Evolutionary conservation across 2,797 vertebrate species (phyloP).

Genomic region (Coilia nasus): DNA sequence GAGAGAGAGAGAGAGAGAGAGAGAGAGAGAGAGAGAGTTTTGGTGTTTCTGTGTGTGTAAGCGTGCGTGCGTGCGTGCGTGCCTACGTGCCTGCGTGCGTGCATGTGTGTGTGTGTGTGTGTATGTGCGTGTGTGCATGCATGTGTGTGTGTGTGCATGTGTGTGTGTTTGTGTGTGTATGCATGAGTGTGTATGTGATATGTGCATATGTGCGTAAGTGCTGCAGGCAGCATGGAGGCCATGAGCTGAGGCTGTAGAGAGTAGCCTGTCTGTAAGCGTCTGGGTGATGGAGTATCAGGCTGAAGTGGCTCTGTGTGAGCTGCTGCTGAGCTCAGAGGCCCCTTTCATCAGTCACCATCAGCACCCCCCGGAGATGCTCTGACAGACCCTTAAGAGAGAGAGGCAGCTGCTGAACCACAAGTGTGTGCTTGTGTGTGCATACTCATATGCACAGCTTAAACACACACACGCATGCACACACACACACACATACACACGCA

Average conservation of each 20-base stretch:
- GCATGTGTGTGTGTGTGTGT: neutral
- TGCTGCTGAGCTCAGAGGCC: neutral
- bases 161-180: neutral
- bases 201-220: too few species aligned
- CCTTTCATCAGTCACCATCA: neutral
- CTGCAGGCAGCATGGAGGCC: too few species aligned
- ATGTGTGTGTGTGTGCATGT: neutral
- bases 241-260: too few species aligned
- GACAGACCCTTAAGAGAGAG: too few species aligned
- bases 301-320: slow-evolving; percentile 1
- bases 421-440: too few species aligned
- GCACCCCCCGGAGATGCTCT: neutral
- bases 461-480: too few species aligned
- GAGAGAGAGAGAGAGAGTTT: too few species aligned
- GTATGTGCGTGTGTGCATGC: neutral
- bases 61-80: neutral
- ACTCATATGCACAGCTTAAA: too few species aligned
- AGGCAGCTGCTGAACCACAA: too few species aligned
- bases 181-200: neutral
- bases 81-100: neutral
- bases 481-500: too few species aligned
- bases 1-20: too few species aligned
- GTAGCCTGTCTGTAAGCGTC: too few species aligned
- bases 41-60: neutral
- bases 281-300: neutral